Evolutionary conservation across 2,888 invertebrate genomes (phyloP), one percentile per base, ranked within the genome.

Genomic region (Hypolimnas misippus): DNA sequence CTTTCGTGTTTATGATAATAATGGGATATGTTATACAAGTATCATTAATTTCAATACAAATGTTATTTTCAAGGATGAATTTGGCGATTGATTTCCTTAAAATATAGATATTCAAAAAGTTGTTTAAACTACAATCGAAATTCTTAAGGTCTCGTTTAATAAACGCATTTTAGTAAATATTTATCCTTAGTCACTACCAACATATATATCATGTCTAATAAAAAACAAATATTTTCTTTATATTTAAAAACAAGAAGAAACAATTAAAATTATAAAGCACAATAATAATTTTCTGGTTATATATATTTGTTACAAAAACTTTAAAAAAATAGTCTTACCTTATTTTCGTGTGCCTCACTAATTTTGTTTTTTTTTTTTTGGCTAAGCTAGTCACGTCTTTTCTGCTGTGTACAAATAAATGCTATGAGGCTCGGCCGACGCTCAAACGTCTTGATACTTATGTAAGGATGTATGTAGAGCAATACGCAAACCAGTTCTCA

Each of bases 401-500:
- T 46, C 62, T 33, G 35, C 29, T 16, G 62, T 49, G 46, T 55
- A 35, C 21, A 42, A 55, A 33, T 17, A 21, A 52, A 58, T 62
- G 25, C 35, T 54, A 19, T 62, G 62, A 38, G 44, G 25, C 55
- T 60, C 19, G 25, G 40, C 17, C 55, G 29, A 57, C 35, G 49
- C 58, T 53, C 31, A 21, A 55, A 25, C 61, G 49, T 49, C 55
- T 57, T 21, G 33, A 57, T 57, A 19, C 17, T 65, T 66, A 66
- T 62, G 66, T 58, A 63, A 63, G 61, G 51, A 49, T 59, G 31
- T 56, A 57, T 57, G 59, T 63, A 57, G 61, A 64, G 44, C 58
- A 58, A 58, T 54, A 17, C 35, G 38, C 50, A 52, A 66, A 64
- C 66, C 62, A 55, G 66, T 66, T 65, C n/a, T n/a, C n/a, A n/a